Base-by-base conservation (phyloP, 2,888 invertebrate species). In the Autographa gamma region DNA sequence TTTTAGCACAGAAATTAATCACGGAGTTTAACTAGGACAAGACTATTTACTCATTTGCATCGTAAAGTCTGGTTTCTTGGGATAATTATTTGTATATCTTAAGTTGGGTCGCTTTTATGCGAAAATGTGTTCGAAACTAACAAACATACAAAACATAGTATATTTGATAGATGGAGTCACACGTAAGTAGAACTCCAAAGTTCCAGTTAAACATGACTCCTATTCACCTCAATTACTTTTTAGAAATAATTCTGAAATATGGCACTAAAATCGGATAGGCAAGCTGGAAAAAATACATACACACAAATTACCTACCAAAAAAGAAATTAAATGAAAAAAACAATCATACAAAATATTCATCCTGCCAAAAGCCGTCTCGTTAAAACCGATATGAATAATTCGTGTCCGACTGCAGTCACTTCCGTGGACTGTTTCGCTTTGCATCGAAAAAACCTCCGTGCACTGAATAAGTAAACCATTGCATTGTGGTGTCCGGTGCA, bases 391-490 rank as follows among this genome's bases (percentile, higher is more conserved):
- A 78, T 80, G 71, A 83, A 82, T 79, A 71, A 82, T 71, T 82
- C 73, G 71, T 73, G 76, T 74, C 63, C 60, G 63, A 74, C 74
- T 79, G 80, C 73, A 77, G 71, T 73, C 71, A 63, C 66, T 79
- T 78, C 66, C 72, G 71, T 48, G 71, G 60, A 74, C 67, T 73
- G 76, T 76, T 82, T 71, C 67, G 71, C 73, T 79, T 80, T 81
- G 77, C 74, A 80, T 82, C 77, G 73, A 83, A 83, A 85, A 85
- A 80, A 74, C 79, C 74, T 74, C 72, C 78, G 76, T 79, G 82
- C 76, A 76, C 81, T 91, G 89, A 91, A 91, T 91, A 90, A 90
- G 89, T 91, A 91, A 91, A 86, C 87, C 88, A 85, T 86, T 86
- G 88, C 89, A 90, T 91, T 90, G 90, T 90, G 89, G 86, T 88